These are phyloP conservation scores for Trissolcus brochymenae DNA, from an alignment of 2,888 invertebrate genomes.

Conservation along the genomic window DNA sequence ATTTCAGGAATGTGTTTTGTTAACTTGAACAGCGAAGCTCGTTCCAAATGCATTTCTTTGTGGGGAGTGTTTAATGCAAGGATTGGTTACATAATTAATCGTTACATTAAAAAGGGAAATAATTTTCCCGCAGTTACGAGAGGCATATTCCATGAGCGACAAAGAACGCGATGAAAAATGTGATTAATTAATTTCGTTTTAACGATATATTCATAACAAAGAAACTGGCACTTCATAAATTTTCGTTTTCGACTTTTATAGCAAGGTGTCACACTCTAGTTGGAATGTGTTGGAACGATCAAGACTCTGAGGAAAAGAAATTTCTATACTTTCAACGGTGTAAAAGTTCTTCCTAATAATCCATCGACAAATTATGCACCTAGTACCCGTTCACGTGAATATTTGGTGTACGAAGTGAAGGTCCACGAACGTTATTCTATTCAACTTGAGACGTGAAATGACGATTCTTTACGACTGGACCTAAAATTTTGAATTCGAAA, in stretches of 20 bases:
- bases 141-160: not conserved
- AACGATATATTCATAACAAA: conserved; percentile 7
- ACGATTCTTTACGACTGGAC: not conserved
- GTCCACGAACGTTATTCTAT: no score
- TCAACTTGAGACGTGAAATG: not conserved
- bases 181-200: conserved; percentile 5
- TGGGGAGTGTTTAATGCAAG: conserved; percentile 1
- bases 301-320: conserved; percentile 46
- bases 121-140: not conserved
- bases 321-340: conserved; percentile 57
- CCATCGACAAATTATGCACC: conserved; percentile 54
- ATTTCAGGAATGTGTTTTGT: conserved; percentile 12
- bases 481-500: not conserved
- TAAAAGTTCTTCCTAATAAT: conserved; percentile 58
- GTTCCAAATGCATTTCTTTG: conserved; percentile 25
- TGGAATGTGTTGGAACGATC: conserved; percentile 55
- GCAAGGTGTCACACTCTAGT: conserved; percentile 55
- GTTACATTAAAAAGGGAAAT: conserved; percentile 4
- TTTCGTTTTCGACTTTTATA: conserved; percentile 35
- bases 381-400: conserved; percentile 45
- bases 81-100: conserved; percentile 30
- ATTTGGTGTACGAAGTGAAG: conserved; percentile 1
- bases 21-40: conserved; percentile 9
- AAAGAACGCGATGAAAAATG: not conserved
- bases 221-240: conserved; percentile 2